These are phyloP conservation scores for Gambelia wislizenii DNA, from an alignment of 2,797 vertebrate genomes.

Conservation along the genomic window DNA sequence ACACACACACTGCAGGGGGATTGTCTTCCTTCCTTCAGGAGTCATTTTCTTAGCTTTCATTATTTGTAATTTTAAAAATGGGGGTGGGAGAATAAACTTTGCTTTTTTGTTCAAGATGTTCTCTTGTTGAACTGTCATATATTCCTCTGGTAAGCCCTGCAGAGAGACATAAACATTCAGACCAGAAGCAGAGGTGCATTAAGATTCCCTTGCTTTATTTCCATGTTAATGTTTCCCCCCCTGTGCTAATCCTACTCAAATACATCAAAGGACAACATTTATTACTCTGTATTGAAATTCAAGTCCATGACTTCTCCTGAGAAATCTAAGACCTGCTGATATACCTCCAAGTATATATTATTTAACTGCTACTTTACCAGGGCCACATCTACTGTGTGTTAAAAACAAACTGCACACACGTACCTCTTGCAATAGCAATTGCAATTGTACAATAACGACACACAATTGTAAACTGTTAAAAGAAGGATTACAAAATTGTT, in stretches of 20 bases:
- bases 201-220: background rate
- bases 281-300: slow-evolving; percentile 41
- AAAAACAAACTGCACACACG: background rate
- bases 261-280: slow-evolving; percentile 28
- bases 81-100: background rate
- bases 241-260: slow-evolving; percentile 12
- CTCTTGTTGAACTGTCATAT: background rate
- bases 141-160: background rate
- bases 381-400: slow-evolving; percentile 21
- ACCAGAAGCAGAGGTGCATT: background rate
- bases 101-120: background rate
- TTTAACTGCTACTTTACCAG: slow-evolving; percentile 39
- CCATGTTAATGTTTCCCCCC: slow-evolving; percentile 6
- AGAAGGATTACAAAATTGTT: no score
- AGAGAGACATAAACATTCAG: background rate
- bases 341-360: slow-evolving; percentile 34
- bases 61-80: slow-evolving; percentile 35
- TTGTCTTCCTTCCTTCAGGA: no score
- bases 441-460: no score
- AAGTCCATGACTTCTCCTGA: background rate
- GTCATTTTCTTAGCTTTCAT: slow-evolving; percentile 43
- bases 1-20: no score
- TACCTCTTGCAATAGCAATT: slow-evolving; percentile 1
- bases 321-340: slow-evolving; percentile 21
- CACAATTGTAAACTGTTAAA: no score